Conservation (phyloP, 2,888 invertebrate species). For the Steinernema carpocapsae region DNA sequence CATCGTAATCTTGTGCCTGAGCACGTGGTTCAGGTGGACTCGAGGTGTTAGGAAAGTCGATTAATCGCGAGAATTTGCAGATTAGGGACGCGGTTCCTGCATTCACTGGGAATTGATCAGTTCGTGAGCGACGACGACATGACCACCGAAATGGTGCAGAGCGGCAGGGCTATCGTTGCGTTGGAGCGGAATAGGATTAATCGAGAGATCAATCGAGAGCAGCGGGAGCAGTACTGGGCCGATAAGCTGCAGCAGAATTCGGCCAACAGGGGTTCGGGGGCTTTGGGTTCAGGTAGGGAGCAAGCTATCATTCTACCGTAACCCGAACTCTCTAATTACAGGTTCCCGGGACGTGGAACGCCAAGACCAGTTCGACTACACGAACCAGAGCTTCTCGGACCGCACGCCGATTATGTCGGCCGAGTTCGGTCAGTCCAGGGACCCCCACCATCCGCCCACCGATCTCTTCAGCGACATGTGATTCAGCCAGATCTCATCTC, state of each 20-base stretch:
- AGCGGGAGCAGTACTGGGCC: constrained; percentile 41
- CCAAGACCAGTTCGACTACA: constrained; percentile 31
- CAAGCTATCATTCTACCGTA: too few species aligned
- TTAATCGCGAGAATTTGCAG: constrained; percentile 76
- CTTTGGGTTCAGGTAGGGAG: too few species aligned
- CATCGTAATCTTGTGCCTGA: constrained; percentile 87
- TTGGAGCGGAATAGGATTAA: constrained; percentile 71
- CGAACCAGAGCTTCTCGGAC: constrained; percentile 31
- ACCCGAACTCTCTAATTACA: not conserved
- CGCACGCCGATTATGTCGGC: constrained; percentile 27
- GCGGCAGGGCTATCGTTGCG: constrained; percentile 88
- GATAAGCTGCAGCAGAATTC: constrained; percentile 28
- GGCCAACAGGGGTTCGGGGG: not conserved
- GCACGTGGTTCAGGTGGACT: constrained; percentile 74
- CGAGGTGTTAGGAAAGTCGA: constrained; percentile 6
- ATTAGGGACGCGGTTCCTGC: constrained; percentile 86
- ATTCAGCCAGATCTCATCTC: not conserved
- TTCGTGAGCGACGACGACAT: constrained; percentile 85
- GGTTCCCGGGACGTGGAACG: not conserved
- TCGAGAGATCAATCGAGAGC: constrained; percentile 48
- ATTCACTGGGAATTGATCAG: constrained; percentile 92
- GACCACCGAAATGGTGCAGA: constrained; percentile 89
- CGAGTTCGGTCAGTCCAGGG: constrained; percentile 19
- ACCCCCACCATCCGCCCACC: constrained; percentile 24
- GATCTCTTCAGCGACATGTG: constrained; percentile 35